phyloP scores from a whole-genome alignment of 2,113 vertebrate genomes.

The Xyliphius kryptos region DNA sequence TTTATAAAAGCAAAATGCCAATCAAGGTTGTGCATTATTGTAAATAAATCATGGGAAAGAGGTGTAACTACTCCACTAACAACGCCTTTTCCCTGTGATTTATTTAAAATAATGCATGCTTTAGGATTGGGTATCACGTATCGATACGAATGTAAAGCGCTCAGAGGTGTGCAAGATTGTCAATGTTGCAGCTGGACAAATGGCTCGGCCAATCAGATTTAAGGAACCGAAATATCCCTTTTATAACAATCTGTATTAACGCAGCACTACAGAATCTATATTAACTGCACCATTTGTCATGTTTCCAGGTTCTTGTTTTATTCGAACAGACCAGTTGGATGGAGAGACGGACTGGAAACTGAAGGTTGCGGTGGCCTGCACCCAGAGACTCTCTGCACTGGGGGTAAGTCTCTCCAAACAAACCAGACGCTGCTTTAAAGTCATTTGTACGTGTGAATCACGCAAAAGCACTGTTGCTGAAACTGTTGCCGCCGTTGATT shows the following conservation, averaged over 20 bases:
- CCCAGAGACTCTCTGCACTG: slow-evolving; percentile 83
- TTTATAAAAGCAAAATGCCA: too few relatives aligned
- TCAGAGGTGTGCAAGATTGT: too few relatives aligned
- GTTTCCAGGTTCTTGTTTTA: slow-evolving; percentile 83
- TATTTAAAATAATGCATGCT: background rate
- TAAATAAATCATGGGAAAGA: too few relatives aligned
- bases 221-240: too few relatives aligned
- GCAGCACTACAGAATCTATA: too few relatives aligned
- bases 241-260: too few relatives aligned
- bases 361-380: slow-evolving; percentile 88
- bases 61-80: too few relatives aligned
- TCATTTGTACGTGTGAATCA: background rate
- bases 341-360: slow-evolving; percentile 98
- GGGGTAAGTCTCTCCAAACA: slow-evolving; percentile 67
- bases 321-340: slow-evolving; percentile 93
- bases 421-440: background rate
- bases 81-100: too few relatives aligned
- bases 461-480: slow-evolving; percentile 1
- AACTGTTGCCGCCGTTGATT: background rate
- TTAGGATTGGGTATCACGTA: background rate
- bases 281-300: background rate
- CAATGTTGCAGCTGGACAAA: too few relatives aligned
- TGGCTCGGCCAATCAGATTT: too few relatives aligned
- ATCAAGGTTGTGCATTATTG: too few relatives aligned
- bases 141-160: too few relatives aligned